Evolutionary conservation across 2,888 invertebrate genomes (phyloP), one percentile per base, ranked within the genome.

Genomic region (Onthophagus sagittarius): DNA sequence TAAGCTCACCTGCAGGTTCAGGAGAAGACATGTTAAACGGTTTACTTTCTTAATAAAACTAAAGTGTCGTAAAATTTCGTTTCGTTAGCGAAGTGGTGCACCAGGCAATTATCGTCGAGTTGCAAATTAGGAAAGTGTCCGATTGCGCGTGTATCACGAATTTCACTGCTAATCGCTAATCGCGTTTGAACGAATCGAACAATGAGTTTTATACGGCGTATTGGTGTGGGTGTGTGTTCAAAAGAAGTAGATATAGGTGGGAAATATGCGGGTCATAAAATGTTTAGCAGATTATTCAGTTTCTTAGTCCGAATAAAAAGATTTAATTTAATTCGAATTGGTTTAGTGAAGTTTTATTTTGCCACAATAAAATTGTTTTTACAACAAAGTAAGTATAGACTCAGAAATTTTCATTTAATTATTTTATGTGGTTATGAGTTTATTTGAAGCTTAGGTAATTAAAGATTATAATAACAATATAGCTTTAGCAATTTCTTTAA

Each of bases 1-100:
- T 87, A 31, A 86, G 71, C 53, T 84, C 84, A 75, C 80, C 83
- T 83, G 70, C 23, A 79, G 77, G 72, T 67, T 67, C 31, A 67
- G 7, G 7, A 67, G 76, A 76, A 70, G 69, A 71, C 65, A 71
- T 65, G 11, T 11, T 71, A 71, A 70, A 13, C 53, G 15, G 6
- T 23, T 32, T 13, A 69, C 3, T 23, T 23, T 23, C 3, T 23
- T 23, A 2, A 3, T 23, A 23, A 67, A 63, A 63, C n/a, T 63
- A 63, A 15, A 1, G 3, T 64, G 6, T 11, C 5, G 11, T 11
- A 69, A 65, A 71, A 9, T 71, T 63, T 65, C 23, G 11, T 63
- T 71, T 72, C 32, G 62, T 31, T 53, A 7, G 39, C 11, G 3
- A 53, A 53, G 39, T 53, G 39, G 39, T 53, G 39, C 39, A 53